These are phyloP conservation scores for Lepidothrix coronata DNA, from an alignment of 2,113 vertebrate genomes.

Conservation along the genomic window DNA sequence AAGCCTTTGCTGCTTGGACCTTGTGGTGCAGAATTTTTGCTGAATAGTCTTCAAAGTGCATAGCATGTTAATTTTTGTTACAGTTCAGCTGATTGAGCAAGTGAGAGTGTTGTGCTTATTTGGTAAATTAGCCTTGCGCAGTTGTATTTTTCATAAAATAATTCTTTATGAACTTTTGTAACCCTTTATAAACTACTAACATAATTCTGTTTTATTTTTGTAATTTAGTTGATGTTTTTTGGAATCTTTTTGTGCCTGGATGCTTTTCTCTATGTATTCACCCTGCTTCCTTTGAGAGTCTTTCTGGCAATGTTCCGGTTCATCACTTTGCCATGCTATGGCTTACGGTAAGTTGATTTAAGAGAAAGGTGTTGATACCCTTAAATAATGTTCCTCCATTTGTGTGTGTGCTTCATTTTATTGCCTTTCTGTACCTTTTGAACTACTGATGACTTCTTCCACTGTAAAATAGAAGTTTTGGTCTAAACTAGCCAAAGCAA, in stretches of 20 bases:
- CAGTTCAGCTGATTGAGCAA: not conserved
- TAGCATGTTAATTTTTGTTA: not conserved
- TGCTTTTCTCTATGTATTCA: slow-evolving; percentile 96
- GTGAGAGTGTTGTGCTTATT: not conserved
- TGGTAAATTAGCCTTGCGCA: not conserved
- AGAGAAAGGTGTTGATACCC: not conserved
- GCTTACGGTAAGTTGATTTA: slow-evolving; percentile 83
- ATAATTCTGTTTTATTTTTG: slow-evolving; percentile 47
- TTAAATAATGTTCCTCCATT: not conserved
- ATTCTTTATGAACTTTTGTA: not conserved
- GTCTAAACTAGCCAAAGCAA: not conserved
- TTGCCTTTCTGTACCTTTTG: not conserved
- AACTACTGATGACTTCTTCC: not conserved
- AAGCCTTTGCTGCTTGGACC: not conserved
- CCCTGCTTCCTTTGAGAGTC: slow-evolving; percentile 91
- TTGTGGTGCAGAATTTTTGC: slow-evolving; percentile 15
- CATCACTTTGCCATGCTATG: slow-evolving; percentile 91
- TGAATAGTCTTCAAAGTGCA: not conserved
- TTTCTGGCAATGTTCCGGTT: slow-evolving; percentile 88
- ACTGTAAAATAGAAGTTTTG: not conserved
- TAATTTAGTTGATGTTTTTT: slow-evolving; percentile 91
- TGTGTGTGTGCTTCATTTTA: not conserved
- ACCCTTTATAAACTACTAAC: not conserved
- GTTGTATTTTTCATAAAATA: not conserved
- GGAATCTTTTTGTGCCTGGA: slow-evolving; percentile 96